Percentiles rank a stretch among this genome's conserved stretches.
These are phyloP conservation scores for Illadopsis cleaveri DNA, from an alignment of 2,113 vertebrate species.

Conservation along the genomic window DNA sequence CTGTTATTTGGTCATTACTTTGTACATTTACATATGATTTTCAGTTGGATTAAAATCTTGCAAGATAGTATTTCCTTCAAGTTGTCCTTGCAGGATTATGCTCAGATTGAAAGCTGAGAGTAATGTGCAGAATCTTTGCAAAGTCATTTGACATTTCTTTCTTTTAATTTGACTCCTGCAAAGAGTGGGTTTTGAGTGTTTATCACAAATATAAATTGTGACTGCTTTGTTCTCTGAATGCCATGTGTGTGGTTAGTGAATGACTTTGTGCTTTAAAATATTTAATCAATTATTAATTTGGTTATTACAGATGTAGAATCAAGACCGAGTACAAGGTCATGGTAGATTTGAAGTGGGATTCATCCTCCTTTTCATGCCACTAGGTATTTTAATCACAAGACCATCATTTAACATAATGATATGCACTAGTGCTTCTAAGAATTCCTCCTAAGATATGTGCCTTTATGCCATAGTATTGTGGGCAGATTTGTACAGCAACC, in stretches of 20 bases:
- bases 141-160: neutral
- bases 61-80: neutral
- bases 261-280: neutral
- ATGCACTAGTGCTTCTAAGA: neutral
- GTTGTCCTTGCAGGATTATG: neutral
- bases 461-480: neutral
- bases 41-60: neutral
- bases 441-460: neutral
- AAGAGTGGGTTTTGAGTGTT: neutral
- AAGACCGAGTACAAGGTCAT: neutral
- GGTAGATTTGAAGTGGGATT: neutral
- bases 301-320: neutral
- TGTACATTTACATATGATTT: neutral
- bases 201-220: neutral
- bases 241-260: neutral
- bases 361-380: neutral
- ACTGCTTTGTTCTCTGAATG: neutral
- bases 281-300: neutral
- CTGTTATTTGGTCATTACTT: neutral
- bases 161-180: neutral
- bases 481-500: neutral
- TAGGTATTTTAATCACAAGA: neutral
- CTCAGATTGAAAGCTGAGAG: neutral
- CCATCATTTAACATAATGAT: neutral
- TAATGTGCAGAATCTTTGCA: neutral